These are phyloP conservation scores for Halocynthia aurantium DNA, from an alignment of 23 tunicate genomes.

Conservation along the genomic window DNA sequence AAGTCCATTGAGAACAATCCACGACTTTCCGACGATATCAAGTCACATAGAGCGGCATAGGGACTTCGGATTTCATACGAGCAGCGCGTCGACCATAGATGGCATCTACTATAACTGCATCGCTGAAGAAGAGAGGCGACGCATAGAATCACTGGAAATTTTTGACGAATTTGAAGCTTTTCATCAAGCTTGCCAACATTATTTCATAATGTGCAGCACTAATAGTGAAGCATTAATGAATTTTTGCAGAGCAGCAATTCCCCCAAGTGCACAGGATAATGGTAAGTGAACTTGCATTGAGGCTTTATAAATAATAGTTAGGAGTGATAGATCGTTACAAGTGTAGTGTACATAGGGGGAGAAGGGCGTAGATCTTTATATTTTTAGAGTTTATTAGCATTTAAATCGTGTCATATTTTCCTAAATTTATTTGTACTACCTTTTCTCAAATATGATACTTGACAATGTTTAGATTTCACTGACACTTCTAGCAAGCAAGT, in stretches of 20 bases:
- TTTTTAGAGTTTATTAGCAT: too few species aligned
- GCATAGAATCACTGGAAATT: conserved; percentile 45
- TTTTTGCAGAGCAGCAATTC: neutral
- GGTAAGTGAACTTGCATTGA: neutral
- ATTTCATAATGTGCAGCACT: conserved; percentile 61
- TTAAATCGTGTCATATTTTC: too few species aligned
- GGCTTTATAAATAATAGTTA: neutral
- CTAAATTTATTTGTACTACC: too few species aligned
- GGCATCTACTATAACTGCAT: conserved; percentile 27
- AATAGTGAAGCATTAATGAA: conserved; percentile 11
- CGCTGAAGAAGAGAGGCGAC: conserved; percentile 15
- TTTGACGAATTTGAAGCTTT: conserved; percentile 94
- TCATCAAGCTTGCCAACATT: conserved; percentile 77
- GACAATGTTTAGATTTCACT: too few species aligned
- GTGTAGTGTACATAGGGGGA: too few species aligned
- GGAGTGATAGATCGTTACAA: neutral
- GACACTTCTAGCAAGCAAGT: too few species aligned
- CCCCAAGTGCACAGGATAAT: neutral
- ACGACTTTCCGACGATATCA: conserved; percentile 40
- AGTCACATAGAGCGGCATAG: conserved; percentile 39
- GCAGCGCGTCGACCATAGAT: conserved; percentile 15
- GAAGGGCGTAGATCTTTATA: too few species aligned
- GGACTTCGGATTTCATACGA: conserved; percentile 14
- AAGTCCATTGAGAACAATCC: conserved; percentile 50
- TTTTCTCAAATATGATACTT: too few species aligned